Conservation (phyloP, 2,888 invertebrate species). For the Panzeria rudis region DNA sequence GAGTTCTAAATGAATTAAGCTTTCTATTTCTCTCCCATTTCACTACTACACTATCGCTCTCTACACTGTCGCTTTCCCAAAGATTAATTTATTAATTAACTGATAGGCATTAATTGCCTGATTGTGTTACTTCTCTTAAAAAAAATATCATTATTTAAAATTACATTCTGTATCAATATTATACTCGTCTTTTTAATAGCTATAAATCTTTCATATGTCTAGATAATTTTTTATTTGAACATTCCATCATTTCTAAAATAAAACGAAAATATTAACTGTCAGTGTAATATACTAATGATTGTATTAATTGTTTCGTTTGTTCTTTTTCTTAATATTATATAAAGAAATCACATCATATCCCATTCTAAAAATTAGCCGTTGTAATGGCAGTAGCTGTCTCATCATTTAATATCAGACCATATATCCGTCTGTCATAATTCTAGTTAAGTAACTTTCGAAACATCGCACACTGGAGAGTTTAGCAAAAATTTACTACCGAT, state of each 20-base stretch:
- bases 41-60: too few species aligned
- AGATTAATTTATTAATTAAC: too few species aligned
- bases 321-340: not conserved
- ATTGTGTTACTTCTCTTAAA: too few species aligned
- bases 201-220: not conserved
- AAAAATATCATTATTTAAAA: too few species aligned
- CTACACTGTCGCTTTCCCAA: too few species aligned
- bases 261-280: not conserved
- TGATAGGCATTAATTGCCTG: too few species aligned
- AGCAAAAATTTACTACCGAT: not conserved
- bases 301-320: constrained; percentile 5
- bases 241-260: not conserved
- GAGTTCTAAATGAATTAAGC: too few species aligned
- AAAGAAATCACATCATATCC: not conserved
- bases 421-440: constrained; percentile 2
- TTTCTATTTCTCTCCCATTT: too few species aligned
- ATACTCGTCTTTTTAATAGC: too few species aligned
- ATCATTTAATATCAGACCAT: constrained; percentile 4
- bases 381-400: not conserved
- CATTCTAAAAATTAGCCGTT: constrained; percentile 1
- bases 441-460: constrained; percentile 5
- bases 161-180: too few species aligned
- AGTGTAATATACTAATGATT: constrained; percentile 13
- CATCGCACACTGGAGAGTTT: not conserved
- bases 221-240: not conserved